These are phyloP conservation scores for Schizopygopsis pylzovi DNA, from an alignment of 2,797 vertebrate species.

Conservation along the genomic window DNA sequence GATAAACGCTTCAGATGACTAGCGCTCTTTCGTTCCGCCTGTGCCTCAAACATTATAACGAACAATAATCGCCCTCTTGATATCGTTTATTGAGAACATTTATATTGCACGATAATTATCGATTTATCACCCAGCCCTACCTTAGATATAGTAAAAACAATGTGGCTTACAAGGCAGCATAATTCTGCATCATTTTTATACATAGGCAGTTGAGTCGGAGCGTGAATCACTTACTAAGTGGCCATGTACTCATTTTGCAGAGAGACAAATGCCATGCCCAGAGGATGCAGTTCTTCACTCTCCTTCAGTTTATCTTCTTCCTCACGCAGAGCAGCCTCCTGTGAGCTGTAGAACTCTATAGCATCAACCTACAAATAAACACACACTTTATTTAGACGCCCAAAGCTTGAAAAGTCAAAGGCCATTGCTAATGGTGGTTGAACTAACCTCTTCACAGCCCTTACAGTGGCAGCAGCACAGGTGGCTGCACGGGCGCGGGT, in stretches of 20 bases:
- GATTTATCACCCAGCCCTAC: too few relatives aligned
- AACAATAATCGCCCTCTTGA: too few relatives aligned
- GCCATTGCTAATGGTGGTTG: not conserved
- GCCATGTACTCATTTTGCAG: constrained; percentile 91
- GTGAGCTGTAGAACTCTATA: constrained; percentile 84
- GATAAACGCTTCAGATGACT: too few relatives aligned
- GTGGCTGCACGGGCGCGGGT: constrained; percentile 82
- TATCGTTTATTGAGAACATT: too few relatives aligned
- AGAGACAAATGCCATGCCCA: constrained; percentile 94
- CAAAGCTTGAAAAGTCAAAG: not conserved
- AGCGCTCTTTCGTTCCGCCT: too few relatives aligned
- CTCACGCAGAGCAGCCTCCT: constrained; percentile 77
- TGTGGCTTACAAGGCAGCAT: not conserved
- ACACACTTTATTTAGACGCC: constrained; percentile 3
- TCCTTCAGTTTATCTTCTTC: constrained; percentile 76
- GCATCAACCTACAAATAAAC: constrained; percentile 85
- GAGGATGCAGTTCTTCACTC: constrained; percentile 72
- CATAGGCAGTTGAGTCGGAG: not conserved
- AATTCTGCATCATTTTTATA: not conserved
- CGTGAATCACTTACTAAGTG: constrained; percentile 82
- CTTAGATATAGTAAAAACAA: not conserved
- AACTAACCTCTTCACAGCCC: constrained; percentile 70
- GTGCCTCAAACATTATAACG: too few relatives aligned
- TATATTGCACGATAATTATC: too few relatives aligned
- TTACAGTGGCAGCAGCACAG: constrained; percentile 81